phyloP scores from a whole-genome alignment of 2,113 vertebrate genomes.

The Megaleporinus macrocephalus region DNA sequence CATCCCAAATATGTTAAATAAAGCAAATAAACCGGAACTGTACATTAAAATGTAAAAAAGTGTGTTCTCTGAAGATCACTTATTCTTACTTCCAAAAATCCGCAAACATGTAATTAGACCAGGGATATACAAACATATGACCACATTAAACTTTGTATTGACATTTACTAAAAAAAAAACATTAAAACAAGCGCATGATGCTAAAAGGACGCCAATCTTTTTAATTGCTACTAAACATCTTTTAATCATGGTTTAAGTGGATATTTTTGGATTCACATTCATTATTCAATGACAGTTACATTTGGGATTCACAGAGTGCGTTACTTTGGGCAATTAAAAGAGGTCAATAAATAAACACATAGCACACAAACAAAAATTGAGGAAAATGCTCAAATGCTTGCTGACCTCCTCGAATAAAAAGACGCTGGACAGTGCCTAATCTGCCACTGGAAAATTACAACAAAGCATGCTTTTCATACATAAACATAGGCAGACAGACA shows the following conservation, averaged over 20 bases:
- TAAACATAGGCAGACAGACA: neutral
- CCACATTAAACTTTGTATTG: no score
- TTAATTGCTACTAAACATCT: neutral
- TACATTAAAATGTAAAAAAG: no score
- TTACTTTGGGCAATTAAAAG: neutral
- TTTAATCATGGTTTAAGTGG: neutral
- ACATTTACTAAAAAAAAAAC: no score
- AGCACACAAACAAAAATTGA: neutral
- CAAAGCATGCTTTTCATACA: neutral
- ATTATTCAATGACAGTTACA: neutral
- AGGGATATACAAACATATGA: no score
- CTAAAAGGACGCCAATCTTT: neutral
- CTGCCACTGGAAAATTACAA: neutral
- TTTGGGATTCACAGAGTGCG: neutral
- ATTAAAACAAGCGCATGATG: neutral
- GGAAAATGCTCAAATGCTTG: neutral
- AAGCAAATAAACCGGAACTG: no score
- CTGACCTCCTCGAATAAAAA: neutral
- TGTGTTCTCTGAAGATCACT: no score
- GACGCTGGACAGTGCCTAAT: neutral
- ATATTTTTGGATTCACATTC: neutral
- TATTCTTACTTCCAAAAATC: no score
- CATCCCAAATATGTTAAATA: no score
- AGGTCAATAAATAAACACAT: neutral
- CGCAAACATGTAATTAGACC: no score